These are phyloP conservation scores for Petromus typicus DNA, from an alignment of 2,113 vertebrate species.

Conservation along the genomic window DNA sequence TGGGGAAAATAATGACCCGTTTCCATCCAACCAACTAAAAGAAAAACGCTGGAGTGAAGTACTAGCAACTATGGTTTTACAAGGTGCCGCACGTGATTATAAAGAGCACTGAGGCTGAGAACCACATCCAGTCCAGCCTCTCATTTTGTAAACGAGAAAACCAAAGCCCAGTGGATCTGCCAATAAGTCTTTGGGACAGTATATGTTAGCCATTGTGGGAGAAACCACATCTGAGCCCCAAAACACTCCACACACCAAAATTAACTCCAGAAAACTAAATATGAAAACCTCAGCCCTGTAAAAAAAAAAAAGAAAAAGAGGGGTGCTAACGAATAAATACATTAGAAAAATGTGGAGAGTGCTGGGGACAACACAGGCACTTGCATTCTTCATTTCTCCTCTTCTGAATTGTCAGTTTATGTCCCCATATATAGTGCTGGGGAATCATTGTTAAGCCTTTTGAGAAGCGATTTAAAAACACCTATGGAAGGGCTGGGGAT, in stretches of 20 bases:
- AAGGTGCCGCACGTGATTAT: background rate
- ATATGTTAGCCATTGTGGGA: background rate
- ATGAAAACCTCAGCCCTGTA: background rate
- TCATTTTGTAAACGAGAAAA: background rate
- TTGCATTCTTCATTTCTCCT: background rate
- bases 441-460: background rate
- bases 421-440: background rate
- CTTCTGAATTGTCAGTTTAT: background rate
- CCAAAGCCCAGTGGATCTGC: background rate
- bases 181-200: background rate
- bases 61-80: background rate
- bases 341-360: background rate
- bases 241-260: background rate
- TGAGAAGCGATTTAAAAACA: constrained; percentile 51
- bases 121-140: background rate
- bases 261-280: constrained; percentile 35
- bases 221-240: background rate
- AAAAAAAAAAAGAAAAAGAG: background rate
- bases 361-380: background rate
- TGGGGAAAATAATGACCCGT: background rate
- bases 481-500: too few species aligned
- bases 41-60: background rate
- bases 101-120: background rate
- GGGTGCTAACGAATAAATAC: background rate
- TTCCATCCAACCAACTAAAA: background rate